phyloP scores from a whole-genome alignment of 2,888 invertebrate genomes.

The Drosophila pseudotakahashii region DNA sequence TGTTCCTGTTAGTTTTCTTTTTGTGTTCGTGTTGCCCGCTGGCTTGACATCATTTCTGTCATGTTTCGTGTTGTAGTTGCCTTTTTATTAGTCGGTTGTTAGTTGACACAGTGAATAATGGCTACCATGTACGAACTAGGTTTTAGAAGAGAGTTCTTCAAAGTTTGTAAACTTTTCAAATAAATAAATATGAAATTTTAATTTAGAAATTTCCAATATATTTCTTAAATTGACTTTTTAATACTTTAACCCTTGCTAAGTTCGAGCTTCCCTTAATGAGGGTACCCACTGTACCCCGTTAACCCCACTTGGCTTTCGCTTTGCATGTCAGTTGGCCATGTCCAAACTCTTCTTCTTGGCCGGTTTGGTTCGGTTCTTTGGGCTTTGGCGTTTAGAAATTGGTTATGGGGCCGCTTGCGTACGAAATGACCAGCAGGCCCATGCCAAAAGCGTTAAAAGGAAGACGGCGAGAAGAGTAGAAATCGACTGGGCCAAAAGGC shows the following conservation, averaged over 20 bases:
- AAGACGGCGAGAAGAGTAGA: constrained; percentile 30
- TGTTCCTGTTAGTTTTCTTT: constrained; percentile 10
- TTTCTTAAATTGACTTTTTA: too few species aligned
- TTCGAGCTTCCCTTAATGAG: background rate
- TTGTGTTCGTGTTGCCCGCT: constrained; percentile 55
- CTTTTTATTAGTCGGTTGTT: constrained; percentile 51
- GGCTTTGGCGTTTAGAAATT: constrained; percentile 46
- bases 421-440: constrained; percentile 12
- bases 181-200: too few species aligned
- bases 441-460: constrained; percentile 48
- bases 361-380: constrained; percentile 13
- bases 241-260: too few species aligned
- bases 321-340: constrained; percentile 50
- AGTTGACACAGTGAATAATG: constrained; percentile 26
- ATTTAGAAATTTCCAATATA: too few species aligned
- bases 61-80: constrained; percentile 65
- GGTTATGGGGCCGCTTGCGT: constrained; percentile 50
- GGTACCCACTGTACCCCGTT: constrained; percentile 5
- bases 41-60: constrained; percentile 71
- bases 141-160: too few species aligned
- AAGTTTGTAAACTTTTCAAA: too few species aligned
- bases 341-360: constrained; percentile 34
- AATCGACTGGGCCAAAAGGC: constrained; percentile 37
- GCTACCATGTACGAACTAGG: background rate
- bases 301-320: constrained; percentile 29